Evolutionary conservation across 2,888 invertebrate species (phyloP).

Genomic region (Leucophenga maculata): DNA sequence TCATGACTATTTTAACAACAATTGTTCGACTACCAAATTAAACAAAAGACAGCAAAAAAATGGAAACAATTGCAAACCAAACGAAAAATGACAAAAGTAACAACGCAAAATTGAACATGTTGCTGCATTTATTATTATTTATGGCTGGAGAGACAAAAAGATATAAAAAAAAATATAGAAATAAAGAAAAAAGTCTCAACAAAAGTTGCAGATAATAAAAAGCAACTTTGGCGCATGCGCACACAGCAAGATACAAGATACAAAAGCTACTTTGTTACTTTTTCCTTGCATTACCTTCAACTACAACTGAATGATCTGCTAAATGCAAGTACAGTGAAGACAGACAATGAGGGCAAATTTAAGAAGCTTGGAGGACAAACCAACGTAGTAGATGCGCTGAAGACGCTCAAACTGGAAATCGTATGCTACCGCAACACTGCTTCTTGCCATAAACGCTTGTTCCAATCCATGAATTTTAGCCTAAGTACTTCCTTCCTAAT

Average conservation of each 20-base stretch:
- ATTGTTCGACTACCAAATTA: constrained; percentile 11
- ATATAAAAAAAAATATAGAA: background rate
- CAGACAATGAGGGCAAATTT: no score
- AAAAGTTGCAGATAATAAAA: no score
- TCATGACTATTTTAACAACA: constrained; percentile 8
- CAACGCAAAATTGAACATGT: constrained; percentile 5
- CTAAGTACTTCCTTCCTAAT: no score
- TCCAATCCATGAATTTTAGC: no score
- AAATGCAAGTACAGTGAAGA: no score
- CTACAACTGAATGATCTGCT: no score
- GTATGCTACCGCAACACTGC: no score
- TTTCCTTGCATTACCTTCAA: background rate
- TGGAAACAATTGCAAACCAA: background rate
- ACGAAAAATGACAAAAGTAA: background rate
- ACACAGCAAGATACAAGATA: background rate
- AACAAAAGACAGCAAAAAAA: background rate
- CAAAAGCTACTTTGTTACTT: constrained; percentile 19
- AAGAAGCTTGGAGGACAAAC: no score
- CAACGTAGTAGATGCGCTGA: no score
- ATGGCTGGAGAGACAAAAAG: constrained; percentile 13
- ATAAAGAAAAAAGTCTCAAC: background rate
- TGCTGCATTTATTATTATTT: constrained; percentile 25
- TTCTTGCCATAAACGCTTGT: no score
- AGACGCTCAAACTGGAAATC: no score
- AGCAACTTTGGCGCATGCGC: constrained; percentile 15